Base-by-base conservation (phyloP, 2,888 invertebrate species). In the Pediacus dermestoides region DNA sequence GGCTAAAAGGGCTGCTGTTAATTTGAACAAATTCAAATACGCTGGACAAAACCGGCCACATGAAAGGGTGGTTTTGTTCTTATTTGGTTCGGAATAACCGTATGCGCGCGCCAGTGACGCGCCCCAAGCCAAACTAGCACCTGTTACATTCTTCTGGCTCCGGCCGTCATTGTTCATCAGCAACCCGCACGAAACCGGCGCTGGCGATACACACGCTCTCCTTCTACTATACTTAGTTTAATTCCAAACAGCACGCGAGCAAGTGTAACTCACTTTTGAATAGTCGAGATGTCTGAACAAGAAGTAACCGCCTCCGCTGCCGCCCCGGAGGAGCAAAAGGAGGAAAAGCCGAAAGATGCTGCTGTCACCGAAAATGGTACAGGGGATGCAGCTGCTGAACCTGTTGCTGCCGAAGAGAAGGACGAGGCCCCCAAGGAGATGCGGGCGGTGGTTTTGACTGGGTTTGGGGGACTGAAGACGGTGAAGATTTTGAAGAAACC, bases 391-490 rank as follows among this genome's bases (percentile, higher is more conserved):
- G 61, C 67, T 39, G 63, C 67, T 41, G 68, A 67, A 56, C 53
- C 58, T 42, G 56, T 54, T 43, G 59, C 59, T 12, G 49, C 38
- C 38, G 52, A 50, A 33, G 52, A 56, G 34, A 58, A 57, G 34
- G 77, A 74, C 59, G 52, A 57, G 16, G 75, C 74, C 60, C 81
- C 82, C 52, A 86, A 87, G 70, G 86, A 88, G 73, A 88, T 89
- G 88, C 78, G 85, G 63, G 86, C 87, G 38, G 81, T 90, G 56
- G 84, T 88, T 48, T 78, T 90, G 55, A 85, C 84, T 51, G 85
- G 87, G 58, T 91, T 88, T 70, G 91, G 90, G 23, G 89, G 89
- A 26, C 74, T 88, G 46, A 89, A 89, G 70, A 82, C 85, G 64
- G 83, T 90, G 55, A 89, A 89, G 73, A 82, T 87, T 52, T 76